These are phyloP conservation scores for Ophiodon elongatus DNA, from an alignment of 2,113 vertebrate genomes.

Conservation along the genomic window DNA sequence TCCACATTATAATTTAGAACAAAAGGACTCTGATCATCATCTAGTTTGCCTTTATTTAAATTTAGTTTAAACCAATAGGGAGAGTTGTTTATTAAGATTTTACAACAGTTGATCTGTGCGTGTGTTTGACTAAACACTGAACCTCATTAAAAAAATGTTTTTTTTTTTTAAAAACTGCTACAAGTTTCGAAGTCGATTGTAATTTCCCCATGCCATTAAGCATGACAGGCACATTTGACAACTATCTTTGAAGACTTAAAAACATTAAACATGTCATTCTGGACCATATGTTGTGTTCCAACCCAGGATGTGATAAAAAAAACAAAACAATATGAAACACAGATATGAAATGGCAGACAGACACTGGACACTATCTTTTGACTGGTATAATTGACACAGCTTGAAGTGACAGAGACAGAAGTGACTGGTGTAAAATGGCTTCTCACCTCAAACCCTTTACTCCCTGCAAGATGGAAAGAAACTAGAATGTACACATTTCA, in stretches of 20 bases:
- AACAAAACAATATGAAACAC: constrained; percentile 37
- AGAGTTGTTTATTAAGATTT: not conserved
- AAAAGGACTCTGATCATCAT: not conserved
- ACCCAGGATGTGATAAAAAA: constrained; percentile 63
- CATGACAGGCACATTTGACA: not conserved
- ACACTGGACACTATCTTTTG: constrained; percentile 47
- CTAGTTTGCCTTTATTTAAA: not conserved
- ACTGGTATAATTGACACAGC: constrained; percentile 46
- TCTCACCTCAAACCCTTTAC: constrained; percentile 76
- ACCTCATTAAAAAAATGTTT: constrained; percentile 16
- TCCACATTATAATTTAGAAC: not conserved
- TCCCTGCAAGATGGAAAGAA: constrained; percentile 75
- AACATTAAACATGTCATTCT: not conserved
- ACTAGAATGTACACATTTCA: constrained; percentile 76
- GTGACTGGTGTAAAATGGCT: constrained; percentile 74
- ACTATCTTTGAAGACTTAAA: not conserved
- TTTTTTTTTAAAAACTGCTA: not conserved
- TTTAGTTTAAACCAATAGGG: not conserved
- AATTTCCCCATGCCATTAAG: not conserved
- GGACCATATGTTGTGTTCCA: constrained; percentile 31
- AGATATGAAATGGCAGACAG: constrained; percentile 54
- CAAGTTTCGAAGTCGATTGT: not conserved
- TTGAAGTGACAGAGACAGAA: constrained; percentile 62
- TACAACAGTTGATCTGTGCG: too few relatives aligned
- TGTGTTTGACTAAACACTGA: not conserved